These are phyloP conservation scores for Belonocnema kinseyi DNA, from an alignment of 1,140 invertebrate species.

Conservation along the genomic window DNA sequence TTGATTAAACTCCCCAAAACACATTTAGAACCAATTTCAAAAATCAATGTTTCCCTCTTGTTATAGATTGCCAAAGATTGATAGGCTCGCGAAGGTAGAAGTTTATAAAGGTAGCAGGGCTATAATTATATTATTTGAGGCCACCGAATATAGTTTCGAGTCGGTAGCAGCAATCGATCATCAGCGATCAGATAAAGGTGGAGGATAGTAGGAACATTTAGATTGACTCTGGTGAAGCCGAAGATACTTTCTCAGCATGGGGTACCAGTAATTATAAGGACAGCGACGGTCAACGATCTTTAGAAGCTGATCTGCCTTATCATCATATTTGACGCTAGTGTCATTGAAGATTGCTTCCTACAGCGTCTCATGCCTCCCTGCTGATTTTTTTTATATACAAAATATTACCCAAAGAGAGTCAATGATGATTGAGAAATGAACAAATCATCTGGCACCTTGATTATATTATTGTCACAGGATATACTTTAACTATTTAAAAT, in stretches of 20 bases:
- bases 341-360: conserved; percentile 3
- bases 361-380: not conserved
- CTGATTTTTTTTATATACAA: not conserved
- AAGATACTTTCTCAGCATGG: conserved; percentile 62
- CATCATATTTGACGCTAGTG: conserved; percentile 31
- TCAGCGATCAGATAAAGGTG: conserved; percentile 52
- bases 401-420: not conserved
- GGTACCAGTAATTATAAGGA: conserved; percentile 63
- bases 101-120: conserved; percentile 18
- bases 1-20: no score
- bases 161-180: conserved; percentile 65
- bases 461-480: no score
- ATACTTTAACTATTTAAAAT: no score
- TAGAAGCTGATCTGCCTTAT: conserved; percentile 42
- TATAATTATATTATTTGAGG: conserved; percentile 16
- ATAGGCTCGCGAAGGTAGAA: not conserved
- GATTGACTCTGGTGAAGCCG: conserved; percentile 48
- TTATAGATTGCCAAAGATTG: not conserved
- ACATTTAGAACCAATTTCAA: no score
- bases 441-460: not conserved
- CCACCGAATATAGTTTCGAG: conserved; percentile 34
- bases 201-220: conserved; percentile 39
- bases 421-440: not conserved
- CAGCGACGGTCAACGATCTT: conserved; percentile 59
- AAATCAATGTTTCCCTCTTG: no score